phyloP scores from a whole-genome alignment of 2,113 vertebrate genomes.

The Halcyon malimbica region DNA sequence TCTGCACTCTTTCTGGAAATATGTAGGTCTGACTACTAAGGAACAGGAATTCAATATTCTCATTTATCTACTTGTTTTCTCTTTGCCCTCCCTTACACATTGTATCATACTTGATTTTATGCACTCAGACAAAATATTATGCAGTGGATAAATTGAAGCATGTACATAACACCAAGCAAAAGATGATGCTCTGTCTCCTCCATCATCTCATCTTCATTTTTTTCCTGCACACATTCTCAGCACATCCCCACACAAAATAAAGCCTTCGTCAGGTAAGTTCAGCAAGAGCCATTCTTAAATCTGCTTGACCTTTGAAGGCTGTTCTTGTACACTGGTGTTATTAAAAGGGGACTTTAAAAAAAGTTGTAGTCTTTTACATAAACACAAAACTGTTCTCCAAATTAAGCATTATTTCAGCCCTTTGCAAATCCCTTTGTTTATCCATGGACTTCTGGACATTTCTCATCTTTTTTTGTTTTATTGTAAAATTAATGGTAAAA shows the following conservation, averaged over 20 bases:
- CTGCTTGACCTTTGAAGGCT: background rate
- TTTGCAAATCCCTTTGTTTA: background rate
- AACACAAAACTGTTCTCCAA: background rate
- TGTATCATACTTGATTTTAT: background rate
- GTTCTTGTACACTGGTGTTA: background rate
- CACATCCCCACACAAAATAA: background rate
- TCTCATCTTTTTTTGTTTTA: background rate
- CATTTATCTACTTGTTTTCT: background rate
- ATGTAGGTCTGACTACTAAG: background rate
- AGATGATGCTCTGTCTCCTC: background rate
- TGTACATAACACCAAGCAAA: rapidly evolving
- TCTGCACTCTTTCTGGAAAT: background rate
- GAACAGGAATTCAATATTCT: background rate
- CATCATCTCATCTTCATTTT: background rate
- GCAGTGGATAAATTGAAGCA: background rate
- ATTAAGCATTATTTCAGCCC: background rate
- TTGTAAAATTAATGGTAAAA: background rate
- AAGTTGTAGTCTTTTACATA: background rate
- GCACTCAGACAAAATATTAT: background rate
- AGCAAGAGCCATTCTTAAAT: background rate
- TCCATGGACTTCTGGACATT: background rate
- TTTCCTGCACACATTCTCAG: background rate
- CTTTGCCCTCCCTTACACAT: rapidly evolving
- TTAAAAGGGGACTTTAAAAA: background rate
- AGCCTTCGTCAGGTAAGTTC: background rate